Conservation (phyloP, 2,888 invertebrate species). For the Pedicia rivosa region DNA sequence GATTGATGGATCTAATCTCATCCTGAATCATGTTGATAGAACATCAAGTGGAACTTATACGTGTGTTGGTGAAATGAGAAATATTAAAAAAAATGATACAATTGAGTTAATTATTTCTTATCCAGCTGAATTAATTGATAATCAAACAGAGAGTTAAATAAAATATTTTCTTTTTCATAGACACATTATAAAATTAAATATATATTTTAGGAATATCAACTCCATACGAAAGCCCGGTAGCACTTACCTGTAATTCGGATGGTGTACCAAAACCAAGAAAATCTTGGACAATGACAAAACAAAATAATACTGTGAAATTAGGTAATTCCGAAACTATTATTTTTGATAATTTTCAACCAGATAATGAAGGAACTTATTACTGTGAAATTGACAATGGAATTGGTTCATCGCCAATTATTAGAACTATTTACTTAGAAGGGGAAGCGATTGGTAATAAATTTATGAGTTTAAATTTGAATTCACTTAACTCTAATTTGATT, state of each 20-base stretch:
- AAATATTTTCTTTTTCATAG: neutral
- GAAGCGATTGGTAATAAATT: too few relatives aligned
- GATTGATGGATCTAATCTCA: neutral
- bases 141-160: slow-evolving; percentile 2
- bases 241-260: slow-evolving; percentile 7
- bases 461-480: too few relatives aligned
- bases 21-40: neutral
- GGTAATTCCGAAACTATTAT: neutral
- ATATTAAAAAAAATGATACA: slow-evolving; percentile 7
- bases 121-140: slow-evolving; percentile 7
- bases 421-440: neutral
- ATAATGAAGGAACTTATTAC: slow-evolving; percentile 17
- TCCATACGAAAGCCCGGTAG: slow-evolving; percentile 4
- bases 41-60: slow-evolving; percentile 9
- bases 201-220: neutral
- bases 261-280: slow-evolving; percentile 9
- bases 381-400: slow-evolving; percentile 15
- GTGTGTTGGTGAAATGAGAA: slow-evolving; percentile 8
- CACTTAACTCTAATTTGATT: too few relatives aligned
- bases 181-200: neutral
- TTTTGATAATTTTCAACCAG: slow-evolving; percentile 3
- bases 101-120: slow-evolving; percentile 9
- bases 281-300: slow-evolving; percentile 7
- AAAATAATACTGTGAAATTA: neutral
- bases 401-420: slow-evolving; percentile 4